Conservation (phyloP, 2,113 vertebrate species). For the Chamaetylas fuelleborni region DNA sequence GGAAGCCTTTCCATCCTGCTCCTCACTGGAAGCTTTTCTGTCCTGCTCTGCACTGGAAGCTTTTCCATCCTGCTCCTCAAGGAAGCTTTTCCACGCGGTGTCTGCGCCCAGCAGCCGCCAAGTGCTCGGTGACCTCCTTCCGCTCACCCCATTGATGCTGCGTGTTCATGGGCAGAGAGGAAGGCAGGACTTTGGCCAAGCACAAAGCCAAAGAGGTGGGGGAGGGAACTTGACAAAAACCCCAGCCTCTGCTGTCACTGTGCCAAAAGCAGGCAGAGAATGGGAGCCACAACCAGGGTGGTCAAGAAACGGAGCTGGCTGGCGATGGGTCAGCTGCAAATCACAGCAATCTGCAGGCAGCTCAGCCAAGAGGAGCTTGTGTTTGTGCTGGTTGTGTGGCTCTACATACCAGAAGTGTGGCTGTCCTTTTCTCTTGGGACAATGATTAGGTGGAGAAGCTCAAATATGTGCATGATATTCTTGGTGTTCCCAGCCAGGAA, state of each 20-base stretch:
- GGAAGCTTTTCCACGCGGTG: not conserved
- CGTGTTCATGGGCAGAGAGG: not conserved
- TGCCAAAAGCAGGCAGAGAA: not conserved
- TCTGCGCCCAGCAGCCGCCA: not conserved
- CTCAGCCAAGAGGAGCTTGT: not conserved
- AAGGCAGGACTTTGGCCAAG: constrained; percentile 37
- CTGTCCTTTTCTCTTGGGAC: constrained; percentile 25
- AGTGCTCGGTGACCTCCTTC: constrained; percentile 34
- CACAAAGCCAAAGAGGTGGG: not conserved
- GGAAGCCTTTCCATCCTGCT: too few species aligned
- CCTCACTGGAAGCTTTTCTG: too few species aligned
- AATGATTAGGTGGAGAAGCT: constrained; percentile 52
- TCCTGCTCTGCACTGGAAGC: too few species aligned
- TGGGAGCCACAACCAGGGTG: constrained; percentile 20
- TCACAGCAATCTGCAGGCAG: not conserved
- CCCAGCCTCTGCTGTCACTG: not conserved
- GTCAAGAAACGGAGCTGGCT: not conserved
- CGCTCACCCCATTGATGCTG: not conserved
- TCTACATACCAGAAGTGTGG: constrained; percentile 16
- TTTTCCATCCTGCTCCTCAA: too few species aligned
- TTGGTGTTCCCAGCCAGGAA: constrained; percentile 25
- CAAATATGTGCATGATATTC: constrained; percentile 18
- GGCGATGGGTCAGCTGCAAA: not conserved
- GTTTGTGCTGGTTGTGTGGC: constrained; percentile 24
- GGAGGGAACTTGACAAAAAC: not conserved